Evolutionary conservation across 2,113 vertebrate genomes (phyloP), one percentile per base, ranked within the genome.

Genomic region (Dunckerocampus dactyliophorus): DNA sequence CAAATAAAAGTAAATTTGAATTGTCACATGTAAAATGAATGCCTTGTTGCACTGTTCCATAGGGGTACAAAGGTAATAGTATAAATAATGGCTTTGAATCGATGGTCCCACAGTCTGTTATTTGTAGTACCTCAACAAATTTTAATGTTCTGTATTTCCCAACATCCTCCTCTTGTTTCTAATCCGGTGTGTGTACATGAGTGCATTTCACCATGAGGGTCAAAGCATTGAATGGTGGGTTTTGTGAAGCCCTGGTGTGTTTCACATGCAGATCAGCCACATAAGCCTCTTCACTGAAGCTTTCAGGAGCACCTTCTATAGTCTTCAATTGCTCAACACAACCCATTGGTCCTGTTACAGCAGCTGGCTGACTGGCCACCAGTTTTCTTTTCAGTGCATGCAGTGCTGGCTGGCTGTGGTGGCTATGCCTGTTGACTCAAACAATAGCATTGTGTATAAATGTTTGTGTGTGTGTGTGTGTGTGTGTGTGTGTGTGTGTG

Each of bases 191-290:
- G 54, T 58, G 51, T 62, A 63, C 28, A 24, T 66, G 67, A 48
- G 22, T 77, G 47, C 49, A 62, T 61, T 63, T 72, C 69, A 74
- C 59, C 72, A 55, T 80, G 77, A 65, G 71, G 76, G 73, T 74
- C 76, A 74, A 62, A 75, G 69, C 65, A 59, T 65, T 28, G 45
- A 47, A 65, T 74, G 52, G 50, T 77, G 67, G 56, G 63, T 53
- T 43, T 7, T 42, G n/a, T 43, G 54, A 56, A 42, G 54, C 54
- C 37, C 63, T 72, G 16, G 1, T 75, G 71, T 64, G 83, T 86
- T 88, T 87, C 83, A 77, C 75, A 87, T 87, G 87, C 82, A 85
- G 82, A 88, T 88, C 59, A 82, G 80, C 69, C 66, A 21, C 65
- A 48, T 75, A 81, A 82, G 76, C 78, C 79, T 73, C 74, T 79